Evolutionary conservation across 2,797 vertebrate species (phyloP).

Genomic region (Chaunax sp.): DNA sequence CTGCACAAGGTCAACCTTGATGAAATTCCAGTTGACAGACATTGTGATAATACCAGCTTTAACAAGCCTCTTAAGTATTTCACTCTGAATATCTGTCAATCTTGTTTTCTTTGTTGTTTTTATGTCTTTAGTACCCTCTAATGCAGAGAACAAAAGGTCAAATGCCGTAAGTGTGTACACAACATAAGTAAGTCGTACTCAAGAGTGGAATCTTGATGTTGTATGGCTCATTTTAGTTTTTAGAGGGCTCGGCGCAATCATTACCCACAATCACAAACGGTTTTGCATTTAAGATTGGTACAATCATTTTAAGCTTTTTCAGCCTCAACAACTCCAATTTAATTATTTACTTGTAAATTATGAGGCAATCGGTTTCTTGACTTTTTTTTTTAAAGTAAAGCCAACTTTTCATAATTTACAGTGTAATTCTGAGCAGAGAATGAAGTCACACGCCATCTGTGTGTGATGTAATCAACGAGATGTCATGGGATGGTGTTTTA

Average conservation of each 20-base stretch:
- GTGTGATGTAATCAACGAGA: too few relatives aligned
- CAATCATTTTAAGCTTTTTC: too few relatives aligned
- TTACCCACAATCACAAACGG: not conserved
- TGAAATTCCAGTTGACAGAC: slow-evolving; percentile 32
- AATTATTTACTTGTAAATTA: too few relatives aligned
- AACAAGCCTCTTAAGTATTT: slow-evolving; percentile 3
- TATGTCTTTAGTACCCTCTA: slow-evolving; percentile 8
- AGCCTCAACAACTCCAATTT: too few relatives aligned
- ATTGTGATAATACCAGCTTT: slow-evolving; percentile 19
- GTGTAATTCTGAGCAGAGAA: too few relatives aligned
- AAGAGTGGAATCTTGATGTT: not conserved
- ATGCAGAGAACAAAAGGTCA: slow-evolving; percentile 19
- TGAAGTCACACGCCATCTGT: too few relatives aligned
- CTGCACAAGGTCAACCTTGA: slow-evolving; percentile 10
- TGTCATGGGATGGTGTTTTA: too few relatives aligned
- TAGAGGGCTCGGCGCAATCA: not conserved
- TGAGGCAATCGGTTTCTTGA: too few relatives aligned
- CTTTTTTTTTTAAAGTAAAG: too few relatives aligned
- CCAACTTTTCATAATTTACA: too few relatives aligned
- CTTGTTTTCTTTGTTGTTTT: not conserved
- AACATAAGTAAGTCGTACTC: not conserved
- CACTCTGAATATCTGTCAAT: slow-evolving; percentile 3
- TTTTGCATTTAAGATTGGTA: too few relatives aligned
- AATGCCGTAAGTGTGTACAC: not conserved
- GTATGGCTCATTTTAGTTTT: not conserved